A percentile compares a stretch with the other conserved stretches of the same genome.
Evolutionary conservation across 2,113 vertebrate genomes (phyloP).

Genomic region (Urocitellus parryii): DNA sequence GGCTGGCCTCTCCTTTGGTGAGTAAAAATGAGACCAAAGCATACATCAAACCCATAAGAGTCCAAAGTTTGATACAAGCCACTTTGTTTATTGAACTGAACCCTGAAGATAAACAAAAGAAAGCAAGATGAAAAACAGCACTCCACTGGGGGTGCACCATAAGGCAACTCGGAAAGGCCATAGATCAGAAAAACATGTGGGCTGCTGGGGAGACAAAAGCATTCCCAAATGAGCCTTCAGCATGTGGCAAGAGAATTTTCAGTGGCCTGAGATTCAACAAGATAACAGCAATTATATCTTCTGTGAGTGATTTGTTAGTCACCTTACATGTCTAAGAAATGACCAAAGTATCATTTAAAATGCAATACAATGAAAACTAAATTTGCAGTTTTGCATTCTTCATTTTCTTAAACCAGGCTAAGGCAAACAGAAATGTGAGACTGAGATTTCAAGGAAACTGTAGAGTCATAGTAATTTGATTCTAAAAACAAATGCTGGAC

Average conservation of each 20-base stretch:
- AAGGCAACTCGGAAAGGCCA: not conserved
- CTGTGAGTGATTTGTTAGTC: not conserved
- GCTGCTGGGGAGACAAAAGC: slow-evolving; percentile 44
- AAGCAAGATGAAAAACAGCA: slow-evolving; percentile 50
- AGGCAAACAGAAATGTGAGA: slow-evolving; percentile 68
- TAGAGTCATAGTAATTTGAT: slow-evolving; percentile 70
- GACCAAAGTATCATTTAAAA: not conserved
- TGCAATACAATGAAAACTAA: slow-evolving; percentile 18
- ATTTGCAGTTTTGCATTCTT: slow-evolving; percentile 23
- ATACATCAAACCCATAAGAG: slow-evolving; percentile 15
- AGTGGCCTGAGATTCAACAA: slow-evolving; percentile 39
- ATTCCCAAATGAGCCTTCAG: slow-evolving; percentile 25
- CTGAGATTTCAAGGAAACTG: slow-evolving; percentile 66
- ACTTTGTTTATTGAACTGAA: slow-evolving; percentile 71
- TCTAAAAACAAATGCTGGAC: slow-evolving; percentile 62
- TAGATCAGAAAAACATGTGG: not conserved
- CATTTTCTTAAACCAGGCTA: slow-evolving; percentile 57
- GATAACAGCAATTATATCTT: slow-evolving; percentile 43
- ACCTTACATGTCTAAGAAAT: slow-evolving; percentile 57
- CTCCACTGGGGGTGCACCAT: not conserved
- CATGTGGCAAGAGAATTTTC: not conserved
- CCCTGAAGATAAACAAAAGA: slow-evolving; percentile 59
- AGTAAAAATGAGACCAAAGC: slow-evolving; percentile 61
- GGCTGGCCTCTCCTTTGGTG: not conserved
- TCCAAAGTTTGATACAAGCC: not conserved